Percentiles rank a stretch among this genome's conserved stretches.
Conservation (phyloP, 2,888 invertebrate genomes). For the Hermodice carunculata region DNA sequence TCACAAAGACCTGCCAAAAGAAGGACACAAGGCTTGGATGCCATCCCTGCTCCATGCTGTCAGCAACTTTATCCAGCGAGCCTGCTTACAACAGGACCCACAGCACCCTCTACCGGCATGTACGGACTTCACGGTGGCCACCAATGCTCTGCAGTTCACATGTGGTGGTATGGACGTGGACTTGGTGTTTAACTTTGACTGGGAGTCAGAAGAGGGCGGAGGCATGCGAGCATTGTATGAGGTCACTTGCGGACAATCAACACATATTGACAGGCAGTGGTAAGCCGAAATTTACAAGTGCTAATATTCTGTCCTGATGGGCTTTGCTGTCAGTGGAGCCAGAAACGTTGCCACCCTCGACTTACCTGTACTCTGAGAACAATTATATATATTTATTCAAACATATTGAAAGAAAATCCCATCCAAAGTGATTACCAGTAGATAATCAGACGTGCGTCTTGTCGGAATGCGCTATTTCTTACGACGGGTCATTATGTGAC, state of each 20-base stretch:
- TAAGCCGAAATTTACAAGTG: neutral
- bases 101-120: slow-evolving; percentile 37
- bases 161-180: slow-evolving; percentile 41
- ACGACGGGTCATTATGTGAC: no score
- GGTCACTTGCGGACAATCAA: slow-evolving; percentile 26
- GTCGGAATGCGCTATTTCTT: no score
- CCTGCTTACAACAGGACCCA: slow-evolving; percentile 31
- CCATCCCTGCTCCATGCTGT: slow-evolving; percentile 35
- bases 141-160: slow-evolving; percentile 34
- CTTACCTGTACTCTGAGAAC: no score
- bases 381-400: no score
- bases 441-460: no score
- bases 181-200: slow-evolving; percentile 36
- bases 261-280: slow-evolving; percentile 24
- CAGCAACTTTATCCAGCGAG: slow-evolving; percentile 28
- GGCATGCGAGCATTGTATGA: slow-evolving; percentile 28
- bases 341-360: no score
- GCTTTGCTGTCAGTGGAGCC: no score
- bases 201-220: slow-evolving; percentile 31
- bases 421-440: no score
- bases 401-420: no score
- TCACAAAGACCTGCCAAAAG: slow-evolving; percentile 38
- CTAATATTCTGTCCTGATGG: neutral
- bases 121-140: slow-evolving; percentile 29
- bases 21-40: slow-evolving; percentile 37